These are phyloP conservation scores for Glossophaga mutica DNA, from an alignment of 2,797 vertebrate species.

Conservation along the genomic window DNA sequence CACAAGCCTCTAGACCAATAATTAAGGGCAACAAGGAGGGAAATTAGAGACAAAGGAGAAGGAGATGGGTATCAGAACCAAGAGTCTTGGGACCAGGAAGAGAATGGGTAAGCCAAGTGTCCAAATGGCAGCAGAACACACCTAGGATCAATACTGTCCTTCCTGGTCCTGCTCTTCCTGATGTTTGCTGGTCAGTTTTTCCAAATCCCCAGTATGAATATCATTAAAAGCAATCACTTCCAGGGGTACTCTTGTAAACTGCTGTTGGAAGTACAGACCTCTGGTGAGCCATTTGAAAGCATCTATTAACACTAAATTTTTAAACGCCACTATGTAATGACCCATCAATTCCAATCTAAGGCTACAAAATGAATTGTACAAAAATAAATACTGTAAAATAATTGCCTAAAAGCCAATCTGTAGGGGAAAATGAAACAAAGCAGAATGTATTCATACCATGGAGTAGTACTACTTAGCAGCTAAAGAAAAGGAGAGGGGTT, in stretches of 20 bases:
- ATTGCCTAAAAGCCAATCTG: background rate
- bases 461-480: background rate
- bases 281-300: background rate
- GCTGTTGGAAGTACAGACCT: background rate
- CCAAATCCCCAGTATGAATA: background rate
- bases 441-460: background rate
- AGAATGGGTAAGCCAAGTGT: background rate
- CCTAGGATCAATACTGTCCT: background rate
- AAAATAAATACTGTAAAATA: background rate
- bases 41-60: background rate
- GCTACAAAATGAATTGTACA: background rate
- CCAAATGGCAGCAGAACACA: background rate
- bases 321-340: background rate
- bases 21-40: background rate
- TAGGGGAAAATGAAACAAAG: background rate
- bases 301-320: background rate
- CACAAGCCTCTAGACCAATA: background rate
- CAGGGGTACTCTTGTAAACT: background rate
- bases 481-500: background rate
- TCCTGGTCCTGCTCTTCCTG: background rate
- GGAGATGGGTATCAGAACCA: background rate
- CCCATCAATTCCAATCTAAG: background rate
- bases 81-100: background rate
- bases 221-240: background rate
- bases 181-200: background rate